Evolutionary conservation across 2,888 invertebrate species (phyloP).

Genomic region (Eupithecia vulgata): DNA sequence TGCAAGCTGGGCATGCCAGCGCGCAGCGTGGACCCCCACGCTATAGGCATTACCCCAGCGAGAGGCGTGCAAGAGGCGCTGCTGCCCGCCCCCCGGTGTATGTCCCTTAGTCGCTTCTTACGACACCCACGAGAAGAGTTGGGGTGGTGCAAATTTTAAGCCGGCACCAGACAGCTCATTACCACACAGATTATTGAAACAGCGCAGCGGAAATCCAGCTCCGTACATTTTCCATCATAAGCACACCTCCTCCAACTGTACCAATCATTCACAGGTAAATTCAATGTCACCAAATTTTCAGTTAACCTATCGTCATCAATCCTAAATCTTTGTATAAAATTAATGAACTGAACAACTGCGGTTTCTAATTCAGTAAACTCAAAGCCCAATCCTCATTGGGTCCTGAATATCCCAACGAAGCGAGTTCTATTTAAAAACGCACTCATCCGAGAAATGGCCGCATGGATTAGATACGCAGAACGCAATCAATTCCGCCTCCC

Average conservation of each 20-base stretch:
- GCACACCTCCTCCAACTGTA: background rate
- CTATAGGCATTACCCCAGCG: too few species aligned
- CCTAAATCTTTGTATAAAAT: background rate
- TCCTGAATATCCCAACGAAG: background rate
- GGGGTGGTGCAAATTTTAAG: too few species aligned
- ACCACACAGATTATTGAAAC: background rate
- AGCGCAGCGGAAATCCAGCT: background rate
- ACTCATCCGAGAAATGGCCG: constrained; percentile 40
- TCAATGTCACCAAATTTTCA: background rate
- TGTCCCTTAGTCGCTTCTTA: too few species aligned
- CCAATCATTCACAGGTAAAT: background rate
- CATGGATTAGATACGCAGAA: constrained; percentile 17
- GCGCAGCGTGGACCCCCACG: too few species aligned
- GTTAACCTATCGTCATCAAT: background rate
- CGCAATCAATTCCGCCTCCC: constrained; percentile 23
- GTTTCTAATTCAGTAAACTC: background rate
- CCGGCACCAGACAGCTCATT: too few species aligned
- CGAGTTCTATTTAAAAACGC: constrained; percentile 26
- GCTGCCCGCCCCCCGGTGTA: too few species aligned
- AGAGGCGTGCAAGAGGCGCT: too few species aligned
- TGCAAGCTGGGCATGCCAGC: too few species aligned
- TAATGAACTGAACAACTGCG: background rate
- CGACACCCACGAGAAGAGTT: too few species aligned
- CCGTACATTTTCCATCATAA: background rate
- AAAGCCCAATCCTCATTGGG: background rate